Base-by-base conservation (phyloP, 2,113 vertebrate species). In the Rhodinocichla rosea region DNA sequence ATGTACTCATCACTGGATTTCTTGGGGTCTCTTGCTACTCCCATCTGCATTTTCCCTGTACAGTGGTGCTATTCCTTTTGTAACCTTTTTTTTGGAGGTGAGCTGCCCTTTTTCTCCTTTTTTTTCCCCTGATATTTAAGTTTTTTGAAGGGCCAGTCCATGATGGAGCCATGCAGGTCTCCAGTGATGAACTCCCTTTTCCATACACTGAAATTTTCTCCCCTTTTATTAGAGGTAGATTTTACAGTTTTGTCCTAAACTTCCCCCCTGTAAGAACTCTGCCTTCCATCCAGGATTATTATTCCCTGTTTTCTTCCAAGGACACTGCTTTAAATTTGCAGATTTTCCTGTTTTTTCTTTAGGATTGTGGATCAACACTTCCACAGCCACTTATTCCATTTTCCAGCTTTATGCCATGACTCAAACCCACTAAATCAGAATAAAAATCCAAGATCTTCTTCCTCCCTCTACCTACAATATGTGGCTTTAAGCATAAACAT, bases 401-500 rank as follows among this genome's bases (percentile, higher is more conserved):
- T 42, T 22, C 64, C 47, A 80, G n/a, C 45, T 89, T 49, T 45
- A 20, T 16, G 33, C 23, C 33, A 5, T 4, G 42, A 60, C 23
- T 42, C 49, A 52, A 4, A 11, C 13, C 2, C 28, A n/a, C 19
- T 10, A 2, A 12, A 75, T 8, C 75, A 39, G 5, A 71, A 59
- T 21, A 76, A 73, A 63, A 75, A 68, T 9, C 27, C 7, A 49
- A n/a, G 17, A 30, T 2, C 12, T 35, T 70, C 16, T 33, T 40
- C 10, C 14, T 4, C 2, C 13, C 32, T 60, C 33, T 21, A 33
- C 6, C 60, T 16, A 7, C 3, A 19, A 15, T 4, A 40, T 0
- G 7, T 27, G 17, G 20, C 33, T 71, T 71, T 27, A 75, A 9
- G 2, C 21, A 15, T 4, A 9, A 18, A 19, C 0, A 0, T 10